phyloP scores from a whole-genome alignment of 2,888 invertebrate species.

The Venusia cambrica region DNA sequence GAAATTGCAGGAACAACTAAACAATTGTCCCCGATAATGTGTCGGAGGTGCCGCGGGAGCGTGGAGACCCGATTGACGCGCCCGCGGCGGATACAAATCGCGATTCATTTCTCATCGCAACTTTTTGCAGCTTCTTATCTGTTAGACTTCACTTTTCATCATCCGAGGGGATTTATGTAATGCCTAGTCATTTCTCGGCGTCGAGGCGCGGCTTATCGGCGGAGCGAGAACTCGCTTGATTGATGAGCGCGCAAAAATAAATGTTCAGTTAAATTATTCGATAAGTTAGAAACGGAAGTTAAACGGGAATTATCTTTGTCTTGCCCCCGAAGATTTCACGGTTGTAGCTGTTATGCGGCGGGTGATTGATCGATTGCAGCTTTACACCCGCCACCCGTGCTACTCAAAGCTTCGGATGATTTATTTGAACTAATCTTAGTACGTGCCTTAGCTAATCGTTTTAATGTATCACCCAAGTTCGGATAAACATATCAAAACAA shows the following conservation, averaged over 20 bases:
- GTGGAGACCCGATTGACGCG: conserved; percentile 46
- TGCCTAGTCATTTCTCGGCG: conserved; percentile 83
- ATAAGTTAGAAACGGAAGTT: conserved; percentile 82
- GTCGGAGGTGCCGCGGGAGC: no score
- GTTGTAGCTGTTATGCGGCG: conserved; percentile 73
- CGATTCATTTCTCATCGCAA: conserved; percentile 82
- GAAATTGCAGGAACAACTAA: no score
- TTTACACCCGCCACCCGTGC: conserved; percentile 30
- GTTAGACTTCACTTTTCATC: conserved; percentile 83
- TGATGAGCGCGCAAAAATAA: conserved; percentile 83
- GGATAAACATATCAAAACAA: neutral
- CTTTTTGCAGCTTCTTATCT: conserved; percentile 83
- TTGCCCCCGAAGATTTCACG: conserved; percentile 76
- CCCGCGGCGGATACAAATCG: conserved; percentile 76
- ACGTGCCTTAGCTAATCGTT: conserved; percentile 29
- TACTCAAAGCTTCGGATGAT: conserved; percentile 28
- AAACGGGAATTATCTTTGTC: conserved; percentile 82
- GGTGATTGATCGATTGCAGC: conserved; percentile 72
- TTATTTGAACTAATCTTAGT: conserved; percentile 31
- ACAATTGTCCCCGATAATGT: no score
- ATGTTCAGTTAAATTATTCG: conserved; percentile 83
- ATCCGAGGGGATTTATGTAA: conserved; percentile 83
- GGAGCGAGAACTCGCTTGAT: conserved; percentile 77
- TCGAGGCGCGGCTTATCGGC: conserved; percentile 79
- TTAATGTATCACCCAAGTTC: conserved; percentile 6